A percentile compares a stretch with the other conserved stretches of the same genome.
These are phyloP conservation scores for Hyperoplus lanceolatus DNA, from an alignment of 2,797 vertebrate genomes.

Conservation along the genomic window DNA sequence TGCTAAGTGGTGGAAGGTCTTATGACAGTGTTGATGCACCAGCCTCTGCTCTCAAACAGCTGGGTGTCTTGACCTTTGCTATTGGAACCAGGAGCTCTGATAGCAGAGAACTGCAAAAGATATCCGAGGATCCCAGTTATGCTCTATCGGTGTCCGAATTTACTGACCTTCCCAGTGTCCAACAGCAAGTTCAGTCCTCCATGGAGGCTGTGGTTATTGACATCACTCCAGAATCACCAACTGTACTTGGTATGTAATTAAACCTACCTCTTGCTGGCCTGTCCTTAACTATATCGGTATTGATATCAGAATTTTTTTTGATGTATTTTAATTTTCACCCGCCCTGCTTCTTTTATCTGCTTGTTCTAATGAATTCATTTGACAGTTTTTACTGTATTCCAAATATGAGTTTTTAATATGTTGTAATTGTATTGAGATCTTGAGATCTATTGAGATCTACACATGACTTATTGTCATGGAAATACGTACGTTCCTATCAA, in stretches of 20 bases:
- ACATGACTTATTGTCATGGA: no score
- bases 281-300: not conserved
- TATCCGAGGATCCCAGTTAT: constrained; percentile 32
- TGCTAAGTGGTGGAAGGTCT: constrained; percentile 86
- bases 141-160: constrained; percentile 44
- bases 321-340: no score
- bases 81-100: constrained; percentile 71
- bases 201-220: constrained; percentile 39
- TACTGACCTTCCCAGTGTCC: constrained; percentile 50
- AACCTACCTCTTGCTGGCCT: not conserved
- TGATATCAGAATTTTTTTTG: not conserved
- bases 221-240: constrained; percentile 19
- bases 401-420: not conserved
- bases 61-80: constrained; percentile 80
- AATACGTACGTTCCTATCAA: no score
- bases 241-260: constrained; percentile 46
- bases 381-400: no score
- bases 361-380: no score
- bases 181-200: constrained; percentile 50
- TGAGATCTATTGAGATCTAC: not conserved
- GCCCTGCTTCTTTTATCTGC: not conserved
- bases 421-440: not conserved
- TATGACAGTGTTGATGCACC: constrained; percentile 82
- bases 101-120: constrained; percentile 50
- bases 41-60: constrained; percentile 81